Base-by-base conservation (phyloP, 2,888 invertebrate genomes). In the Mallateleia sp. region DNA sequence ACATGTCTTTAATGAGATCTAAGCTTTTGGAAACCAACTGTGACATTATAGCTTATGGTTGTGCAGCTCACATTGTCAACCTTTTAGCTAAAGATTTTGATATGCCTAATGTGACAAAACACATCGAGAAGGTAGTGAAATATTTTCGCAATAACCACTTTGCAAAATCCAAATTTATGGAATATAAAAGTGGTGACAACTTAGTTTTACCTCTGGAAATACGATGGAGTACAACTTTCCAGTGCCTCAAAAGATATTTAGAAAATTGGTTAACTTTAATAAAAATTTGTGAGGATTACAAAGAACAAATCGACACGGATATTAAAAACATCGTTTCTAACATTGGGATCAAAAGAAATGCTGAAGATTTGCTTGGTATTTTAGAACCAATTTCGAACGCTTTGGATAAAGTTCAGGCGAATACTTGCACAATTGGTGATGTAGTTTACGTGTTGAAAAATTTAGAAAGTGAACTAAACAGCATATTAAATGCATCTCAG, bases 351-450 rank as follows among this genome's bases (percentile, higher is more conserved):
- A 54, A 71, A 71, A n/a, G 42, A 11, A 71, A 71, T 28, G n/a
- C 32, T 4, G 24, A 25, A 15, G 66, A 45, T 66, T n/a, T 56
- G n/a, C 18, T 58, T 3, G 2, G 2, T 28, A 42, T 62, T 42
- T 62, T 62, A 42, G 11, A 42, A 7, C 38, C 62, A 1, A 47
- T 58, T 22, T 24, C 62, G 3, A n/a, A 11, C 11, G 15, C 74
- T 22, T 34, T 74, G 14, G 18, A 32, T 24, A 47, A 72, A 64
- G 24, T 80, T n/a, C 47, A 80, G 24, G 18, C 60, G 4, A 52
- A 60, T 25, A 34, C 71, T 24, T 80, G 80, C 28, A 45, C 34
- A 11, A 80, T 80, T 64, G 62, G 18, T 42, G 80, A 72, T 58
- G 64, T 50, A 25, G 80, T 81, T 42, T 45, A 66, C 20, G 25